These are phyloP conservation scores for Yponomeuta sedellus DNA, from an alignment of 2,888 invertebrate genomes.

Conservation along the genomic window DNA sequence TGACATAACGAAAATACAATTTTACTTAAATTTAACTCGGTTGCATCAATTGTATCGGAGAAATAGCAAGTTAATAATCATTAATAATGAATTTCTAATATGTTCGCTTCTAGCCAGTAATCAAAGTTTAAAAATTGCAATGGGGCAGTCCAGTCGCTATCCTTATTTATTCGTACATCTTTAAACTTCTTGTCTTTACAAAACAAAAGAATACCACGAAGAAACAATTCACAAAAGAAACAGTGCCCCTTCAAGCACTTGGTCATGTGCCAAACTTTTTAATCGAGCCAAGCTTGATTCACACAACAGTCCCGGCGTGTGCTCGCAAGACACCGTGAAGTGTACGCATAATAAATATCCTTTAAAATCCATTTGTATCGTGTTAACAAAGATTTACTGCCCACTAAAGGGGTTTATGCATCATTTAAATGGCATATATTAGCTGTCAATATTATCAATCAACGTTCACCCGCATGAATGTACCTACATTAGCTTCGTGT, in stretches of 20 bases:
- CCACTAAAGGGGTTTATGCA: conserved; percentile 46
- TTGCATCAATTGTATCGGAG: too few relatives aligned
- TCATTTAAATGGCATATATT: conserved; percentile 50
- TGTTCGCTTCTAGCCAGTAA: too few relatives aligned
- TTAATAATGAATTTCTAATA: too few relatives aligned
- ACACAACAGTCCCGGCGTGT: conserved; percentile 27
- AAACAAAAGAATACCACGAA: background rate
- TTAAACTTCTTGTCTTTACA: background rate
- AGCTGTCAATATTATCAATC: conserved; percentile 52
- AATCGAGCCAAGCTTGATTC: conserved; percentile 25
- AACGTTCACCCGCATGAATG: conserved; percentile 44
- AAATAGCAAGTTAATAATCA: too few relatives aligned
- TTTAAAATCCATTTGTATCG: conserved; percentile 42
- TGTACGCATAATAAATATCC: conserved; percentile 58
- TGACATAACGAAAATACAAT: too few relatives aligned
- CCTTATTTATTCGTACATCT: background rate
- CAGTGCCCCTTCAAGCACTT: conserved; percentile 9
- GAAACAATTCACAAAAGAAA: conserved; percentile 4
- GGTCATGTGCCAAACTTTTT: conserved; percentile 20
- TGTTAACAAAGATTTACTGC: conserved; percentile 58
- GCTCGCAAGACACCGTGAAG: conserved; percentile 38
- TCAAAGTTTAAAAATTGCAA: background rate
- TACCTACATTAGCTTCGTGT: background rate
- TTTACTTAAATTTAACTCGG: too few relatives aligned
- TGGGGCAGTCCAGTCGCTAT: too few relatives aligned